phyloP scores from a whole-genome alignment of 2,888 invertebrate species.

The Alitta virens region DNA sequence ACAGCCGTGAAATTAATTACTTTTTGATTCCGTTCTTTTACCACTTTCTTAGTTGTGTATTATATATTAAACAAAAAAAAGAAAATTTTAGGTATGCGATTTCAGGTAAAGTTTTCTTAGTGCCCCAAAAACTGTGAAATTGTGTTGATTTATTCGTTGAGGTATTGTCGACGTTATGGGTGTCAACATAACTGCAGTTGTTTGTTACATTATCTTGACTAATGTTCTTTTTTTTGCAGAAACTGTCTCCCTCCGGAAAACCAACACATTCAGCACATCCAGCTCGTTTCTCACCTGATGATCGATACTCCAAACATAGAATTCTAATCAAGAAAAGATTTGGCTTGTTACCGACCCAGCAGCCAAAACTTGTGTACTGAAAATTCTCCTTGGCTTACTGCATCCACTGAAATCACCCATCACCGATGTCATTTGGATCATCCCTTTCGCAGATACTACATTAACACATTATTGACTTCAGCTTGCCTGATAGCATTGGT shows the following conservation, averaged over 20 bases:
- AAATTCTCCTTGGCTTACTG: not conserved
- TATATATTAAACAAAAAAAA: no score
- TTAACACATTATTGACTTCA: no score
- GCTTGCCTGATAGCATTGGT: no score
- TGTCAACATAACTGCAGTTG: not conserved
- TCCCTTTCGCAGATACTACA: no score
- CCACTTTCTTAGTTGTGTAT: no score
- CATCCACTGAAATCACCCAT: no score
- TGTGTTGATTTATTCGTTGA: not conserved
- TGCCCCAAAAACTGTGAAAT: not conserved
- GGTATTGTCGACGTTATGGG: not conserved
- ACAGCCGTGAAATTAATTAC: no score
- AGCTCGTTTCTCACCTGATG: constrained; percentile 93
- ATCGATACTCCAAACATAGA: constrained; percentile 85
- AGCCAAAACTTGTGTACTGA: constrained; percentile 60
- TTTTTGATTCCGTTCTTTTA: no score
- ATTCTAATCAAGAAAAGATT: constrained; percentile 87
- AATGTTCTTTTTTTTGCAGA: constrained; percentile 65
- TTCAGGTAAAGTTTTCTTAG: no score
- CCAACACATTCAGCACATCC: constrained; percentile 89
- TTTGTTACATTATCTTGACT: no score
- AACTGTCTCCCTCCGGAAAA: constrained; percentile 72
- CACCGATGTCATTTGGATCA: no score
- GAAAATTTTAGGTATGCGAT: no score
- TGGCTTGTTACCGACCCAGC: constrained; percentile 80